Evolutionary conservation across 2,888 invertebrate species (phyloP).

Genomic region (Syrista parreyssii): DNA sequence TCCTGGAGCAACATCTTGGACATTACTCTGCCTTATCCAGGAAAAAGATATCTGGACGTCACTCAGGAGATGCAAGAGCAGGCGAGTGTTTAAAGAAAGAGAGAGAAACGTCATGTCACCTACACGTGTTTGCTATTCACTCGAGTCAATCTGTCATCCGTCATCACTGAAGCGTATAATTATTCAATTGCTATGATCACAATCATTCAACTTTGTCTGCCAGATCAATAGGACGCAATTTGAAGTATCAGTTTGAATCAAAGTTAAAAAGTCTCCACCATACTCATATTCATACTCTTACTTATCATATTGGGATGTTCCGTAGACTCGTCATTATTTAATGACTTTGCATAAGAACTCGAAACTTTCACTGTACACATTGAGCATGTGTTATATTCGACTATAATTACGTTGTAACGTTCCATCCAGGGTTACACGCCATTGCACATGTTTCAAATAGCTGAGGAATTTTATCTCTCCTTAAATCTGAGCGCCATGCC

Average conservation of each 20-base stretch:
- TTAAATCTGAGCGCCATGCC: constrained; percentile 90
- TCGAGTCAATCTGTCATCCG: neutral
- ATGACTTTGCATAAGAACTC: neutral
- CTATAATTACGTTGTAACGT: neutral
- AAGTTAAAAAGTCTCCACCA: neutral
- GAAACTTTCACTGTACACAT: neutral
- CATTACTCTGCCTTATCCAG: constrained; percentile 86
- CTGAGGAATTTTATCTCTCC: constrained; percentile 92
- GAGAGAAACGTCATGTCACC: neutral
- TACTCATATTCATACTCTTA: neutral
- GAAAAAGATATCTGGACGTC: constrained; percentile 84
- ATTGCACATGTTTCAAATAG: constrained; percentile 83
- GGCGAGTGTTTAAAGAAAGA: constrained; percentile 60
- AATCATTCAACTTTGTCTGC: neutral
- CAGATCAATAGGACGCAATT: neutral
- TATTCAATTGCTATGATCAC: neutral
- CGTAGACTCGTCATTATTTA: neutral
- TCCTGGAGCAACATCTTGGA: constrained; percentile 87
- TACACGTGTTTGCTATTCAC: neutral
- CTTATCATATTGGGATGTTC: neutral
- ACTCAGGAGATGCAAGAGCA: constrained; percentile 84
- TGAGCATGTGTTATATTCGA: neutral
- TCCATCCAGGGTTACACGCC: constrained; percentile 82
- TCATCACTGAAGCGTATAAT: neutral
- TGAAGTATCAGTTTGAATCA: neutral